Conservation (phyloP, 2,888 invertebrate genomes). For the Chalcis sispes region DNA sequence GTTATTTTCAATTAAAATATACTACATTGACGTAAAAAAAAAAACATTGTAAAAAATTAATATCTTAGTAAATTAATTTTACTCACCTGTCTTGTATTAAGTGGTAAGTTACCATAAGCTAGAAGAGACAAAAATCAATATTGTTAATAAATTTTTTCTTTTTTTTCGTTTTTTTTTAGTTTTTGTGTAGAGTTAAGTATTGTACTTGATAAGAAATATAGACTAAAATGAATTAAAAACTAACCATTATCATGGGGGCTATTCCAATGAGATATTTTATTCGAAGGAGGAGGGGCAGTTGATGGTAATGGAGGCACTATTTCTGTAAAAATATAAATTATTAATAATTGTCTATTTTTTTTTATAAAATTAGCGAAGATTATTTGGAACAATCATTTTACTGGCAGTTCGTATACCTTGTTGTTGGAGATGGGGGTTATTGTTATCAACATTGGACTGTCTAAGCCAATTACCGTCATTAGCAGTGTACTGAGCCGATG, state of each 20-base stretch:
- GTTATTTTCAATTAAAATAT: no score
- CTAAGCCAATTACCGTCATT: constrained; percentile 71
- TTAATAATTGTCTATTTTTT: constrained; percentile 37
- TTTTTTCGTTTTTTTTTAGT: no score
- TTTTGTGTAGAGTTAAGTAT: no score
- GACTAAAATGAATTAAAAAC: constrained; percentile 58
- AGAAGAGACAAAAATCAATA: constrained; percentile 65
- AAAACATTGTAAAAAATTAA: background rate
- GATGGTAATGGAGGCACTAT: constrained; percentile 80
- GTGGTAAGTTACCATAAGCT: constrained; percentile 75
- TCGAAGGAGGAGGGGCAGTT: constrained; percentile 78
- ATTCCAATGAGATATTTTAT: constrained; percentile 71
- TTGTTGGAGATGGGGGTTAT: constrained; percentile 60
- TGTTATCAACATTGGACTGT: constrained; percentile 68
- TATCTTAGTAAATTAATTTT: background rate
- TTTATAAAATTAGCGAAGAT: constrained; percentile 16
- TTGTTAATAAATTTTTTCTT: constrained; percentile 12
- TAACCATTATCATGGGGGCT: constrained; percentile 72
- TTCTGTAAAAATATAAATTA: constrained; percentile 73
- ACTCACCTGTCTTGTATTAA: constrained; percentile 71
- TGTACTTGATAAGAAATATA: no score
- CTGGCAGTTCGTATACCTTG: constrained; percentile 67
- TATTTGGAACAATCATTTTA: constrained; percentile 55
- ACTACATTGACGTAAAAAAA: background rate
- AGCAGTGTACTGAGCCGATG: constrained; percentile 69